A percentile compares a stretch with the other conserved stretches of the same genome.
Conservation (phyloP, 2,797 vertebrate genomes). For the Kryptopterus vitreolus region DNA sequence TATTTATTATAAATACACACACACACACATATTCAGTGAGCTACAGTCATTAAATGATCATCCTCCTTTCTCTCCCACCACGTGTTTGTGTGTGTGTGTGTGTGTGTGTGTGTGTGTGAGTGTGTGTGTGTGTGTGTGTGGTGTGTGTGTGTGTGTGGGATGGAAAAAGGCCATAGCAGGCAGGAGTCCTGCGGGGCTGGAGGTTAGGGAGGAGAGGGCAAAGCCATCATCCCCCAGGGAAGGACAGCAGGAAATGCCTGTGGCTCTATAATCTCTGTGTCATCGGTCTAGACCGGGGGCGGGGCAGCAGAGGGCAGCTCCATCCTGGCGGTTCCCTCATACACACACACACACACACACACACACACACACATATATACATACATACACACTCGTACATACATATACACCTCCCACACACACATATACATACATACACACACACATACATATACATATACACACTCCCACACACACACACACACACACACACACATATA, state of each 20-base stretch:
- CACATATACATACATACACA: too few species aligned
- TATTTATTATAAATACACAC: too few species aligned
- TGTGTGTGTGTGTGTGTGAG: too few species aligned
- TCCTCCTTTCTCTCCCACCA: not conserved
- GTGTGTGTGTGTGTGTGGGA: conserved; percentile 1
- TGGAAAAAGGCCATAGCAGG: not conserved
- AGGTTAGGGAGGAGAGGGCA: not conserved
- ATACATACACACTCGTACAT: too few species aligned
- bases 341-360: too few species aligned
- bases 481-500: too few species aligned
- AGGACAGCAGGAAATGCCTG: conserved; percentile 74
- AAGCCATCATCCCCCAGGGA: conserved; percentile 61
- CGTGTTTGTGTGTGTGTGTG: not conserved
- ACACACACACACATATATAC: too few species aligned
- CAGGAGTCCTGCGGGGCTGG: conserved; percentile 1
- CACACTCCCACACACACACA: too few species aligned
- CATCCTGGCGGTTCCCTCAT: conserved; percentile 54
- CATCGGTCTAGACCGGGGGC: conserved; percentile 67
- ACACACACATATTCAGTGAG: not conserved
- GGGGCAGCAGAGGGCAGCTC: conserved; percentile 50
- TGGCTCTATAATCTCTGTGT: conserved; percentile 73
- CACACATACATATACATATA: too few species aligned
- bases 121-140: not conserved
- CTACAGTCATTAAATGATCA: conserved; percentile 6
- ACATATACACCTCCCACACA: too few species aligned